Percentiles rank a stretch among this genome's conserved stretches.
Conservation (phyloP, 1,140 invertebrate species). For the Drosophila rufa region DNA sequence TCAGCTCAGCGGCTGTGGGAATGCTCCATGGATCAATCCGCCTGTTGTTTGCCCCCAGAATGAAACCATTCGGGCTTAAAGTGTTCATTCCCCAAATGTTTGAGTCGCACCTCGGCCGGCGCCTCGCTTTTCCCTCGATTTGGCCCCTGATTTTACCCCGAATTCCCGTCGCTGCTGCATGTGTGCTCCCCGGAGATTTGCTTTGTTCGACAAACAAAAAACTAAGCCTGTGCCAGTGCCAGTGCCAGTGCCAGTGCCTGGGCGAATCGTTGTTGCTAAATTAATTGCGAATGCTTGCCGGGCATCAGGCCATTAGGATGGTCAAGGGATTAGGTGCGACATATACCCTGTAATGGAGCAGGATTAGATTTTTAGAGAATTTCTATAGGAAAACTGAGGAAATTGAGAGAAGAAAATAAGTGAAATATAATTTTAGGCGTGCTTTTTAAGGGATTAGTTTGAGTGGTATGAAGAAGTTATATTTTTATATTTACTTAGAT, state of each 20-base stretch:
- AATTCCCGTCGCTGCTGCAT: constrained; percentile 19
- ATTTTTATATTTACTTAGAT: too few species aligned
- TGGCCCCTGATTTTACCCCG: neutral
- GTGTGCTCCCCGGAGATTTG: constrained; percentile 31
- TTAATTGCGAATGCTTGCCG: constrained; percentile 44
- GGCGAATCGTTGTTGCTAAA: constrained; percentile 21
- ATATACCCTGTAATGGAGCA: constrained; percentile 13
- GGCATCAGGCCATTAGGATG: constrained; percentile 9
- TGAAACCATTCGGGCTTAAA: constrained; percentile 43
- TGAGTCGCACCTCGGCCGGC: constrained; percentile 16
- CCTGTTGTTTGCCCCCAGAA: constrained; percentile 18
- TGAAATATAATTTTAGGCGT: too few species aligned
- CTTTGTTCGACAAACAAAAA: constrained; percentile 43
- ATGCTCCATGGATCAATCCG: constrained; percentile 23
- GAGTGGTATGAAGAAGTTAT: too few species aligned
- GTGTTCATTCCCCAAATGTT: constrained; percentile 58
- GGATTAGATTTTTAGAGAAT: too few species aligned
- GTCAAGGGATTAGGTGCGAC: neutral
- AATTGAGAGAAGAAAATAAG: neutral
- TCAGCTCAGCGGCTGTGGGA: neutral
- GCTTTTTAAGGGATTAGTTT: too few species aligned
- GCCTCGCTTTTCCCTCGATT: neutral
- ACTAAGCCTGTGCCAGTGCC: constrained; percentile 11
- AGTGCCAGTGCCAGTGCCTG: neutral
- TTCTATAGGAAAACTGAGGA: neutral